Percentiles rank a stretch among this genome's conserved stretches.
phyloP scores from a whole-genome alignment of 2,888 invertebrate species.

The Saturnia pavonia region DNA sequence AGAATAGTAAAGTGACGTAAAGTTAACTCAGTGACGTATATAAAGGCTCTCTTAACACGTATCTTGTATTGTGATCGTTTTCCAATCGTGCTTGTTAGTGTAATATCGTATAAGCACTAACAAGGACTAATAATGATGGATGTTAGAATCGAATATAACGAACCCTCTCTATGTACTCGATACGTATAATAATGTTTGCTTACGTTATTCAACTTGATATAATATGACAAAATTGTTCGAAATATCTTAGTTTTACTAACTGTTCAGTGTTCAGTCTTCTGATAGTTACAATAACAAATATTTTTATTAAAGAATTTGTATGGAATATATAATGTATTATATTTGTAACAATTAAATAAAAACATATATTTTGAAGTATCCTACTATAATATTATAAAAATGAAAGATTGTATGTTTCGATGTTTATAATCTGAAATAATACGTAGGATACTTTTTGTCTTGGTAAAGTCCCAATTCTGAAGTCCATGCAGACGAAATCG shows the following conservation, averaged over 20 bases:
- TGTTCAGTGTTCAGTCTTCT: not conserved
- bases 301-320: too few species aligned
- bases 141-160: constrained; percentile 7
- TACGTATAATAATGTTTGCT: constrained; percentile 18
- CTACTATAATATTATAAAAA: too few species aligned
- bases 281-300: too few species aligned
- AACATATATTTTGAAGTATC: too few species aligned
- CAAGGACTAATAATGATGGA: constrained; percentile 15
- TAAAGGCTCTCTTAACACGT: not conserved
- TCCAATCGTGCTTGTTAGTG: constrained; percentile 47
- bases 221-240: not conserved
- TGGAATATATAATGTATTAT: too few species aligned
- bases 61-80: constrained; percentile 38
- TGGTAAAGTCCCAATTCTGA: too few species aligned
- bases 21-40: not conserved
- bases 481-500: too few species aligned
- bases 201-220: not conserved
- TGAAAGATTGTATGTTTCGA: too few species aligned
- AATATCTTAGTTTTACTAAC: not conserved
- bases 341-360: too few species aligned
- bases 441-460: too few species aligned
- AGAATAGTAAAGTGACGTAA: not conserved
- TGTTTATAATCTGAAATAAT: too few species aligned
- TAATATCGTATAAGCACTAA: constrained; percentile 18
- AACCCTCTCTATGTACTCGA: constrained; percentile 5